phyloP scores from a whole-genome alignment of 2,888 invertebrate genomes.

The Brachypalpus laphriformis region DNA sequence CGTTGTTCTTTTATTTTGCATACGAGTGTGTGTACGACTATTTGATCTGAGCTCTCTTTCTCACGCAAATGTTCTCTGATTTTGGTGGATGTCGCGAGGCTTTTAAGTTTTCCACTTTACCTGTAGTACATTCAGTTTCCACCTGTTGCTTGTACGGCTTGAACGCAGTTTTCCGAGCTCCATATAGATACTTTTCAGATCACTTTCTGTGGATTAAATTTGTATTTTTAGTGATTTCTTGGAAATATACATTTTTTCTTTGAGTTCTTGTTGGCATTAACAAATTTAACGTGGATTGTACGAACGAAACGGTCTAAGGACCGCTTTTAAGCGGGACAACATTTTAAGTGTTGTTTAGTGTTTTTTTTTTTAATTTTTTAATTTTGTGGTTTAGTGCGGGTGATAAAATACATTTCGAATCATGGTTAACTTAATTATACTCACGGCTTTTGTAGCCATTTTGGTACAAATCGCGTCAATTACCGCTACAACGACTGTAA shows the following conservation, averaged over 20 bases:
- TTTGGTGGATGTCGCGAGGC: constrained; percentile 48
- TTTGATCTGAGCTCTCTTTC: constrained; percentile 55
- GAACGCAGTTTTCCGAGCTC: constrained; percentile 67
- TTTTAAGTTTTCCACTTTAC: constrained; percentile 72
- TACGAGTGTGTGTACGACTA: constrained; percentile 41
- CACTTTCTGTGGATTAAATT: not conserved
- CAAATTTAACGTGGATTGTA: constrained; percentile 20
- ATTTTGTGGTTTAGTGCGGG: not conserved
- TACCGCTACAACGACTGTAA: constrained; percentile 45
- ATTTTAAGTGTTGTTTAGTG: constrained; percentile 26
- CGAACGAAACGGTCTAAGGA: constrained; percentile 20
- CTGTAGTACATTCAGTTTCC: constrained; percentile 64
- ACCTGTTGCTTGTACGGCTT: constrained; percentile 71
- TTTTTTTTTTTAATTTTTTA: not conserved
- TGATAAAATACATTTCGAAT: not conserved
- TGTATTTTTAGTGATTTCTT: not conserved
- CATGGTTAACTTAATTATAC: constrained; percentile 23
- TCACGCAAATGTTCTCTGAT: constrained; percentile 27
- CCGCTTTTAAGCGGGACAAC: constrained; percentile 65
- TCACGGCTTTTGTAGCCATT: constrained; percentile 22
- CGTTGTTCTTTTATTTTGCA: constrained; percentile 49
- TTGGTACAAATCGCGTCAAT: constrained; percentile 20
- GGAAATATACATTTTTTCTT: not conserved
- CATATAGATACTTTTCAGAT: constrained; percentile 1
- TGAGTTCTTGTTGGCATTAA: not conserved